Base-by-base conservation (phyloP, 2,113 vertebrate genomes). In the Thryonomys swinderianus region DNA sequence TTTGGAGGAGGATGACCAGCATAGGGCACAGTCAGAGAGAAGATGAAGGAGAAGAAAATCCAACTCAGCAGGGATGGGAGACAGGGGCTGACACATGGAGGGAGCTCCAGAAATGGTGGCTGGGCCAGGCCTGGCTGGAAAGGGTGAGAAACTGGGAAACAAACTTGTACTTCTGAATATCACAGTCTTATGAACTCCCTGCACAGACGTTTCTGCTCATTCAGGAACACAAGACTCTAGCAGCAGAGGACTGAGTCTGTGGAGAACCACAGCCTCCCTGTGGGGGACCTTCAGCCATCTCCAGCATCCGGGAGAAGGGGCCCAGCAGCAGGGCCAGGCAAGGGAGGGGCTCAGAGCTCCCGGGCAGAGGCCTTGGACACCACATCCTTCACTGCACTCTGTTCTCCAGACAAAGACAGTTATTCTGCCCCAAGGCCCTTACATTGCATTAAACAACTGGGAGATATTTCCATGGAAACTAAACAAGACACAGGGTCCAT, bases 281-380 rank as follows among this genome's bases (percentile, higher is more conserved):
- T 9, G 0, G 6, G 53, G 64, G 21, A 23, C 9, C 51, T 27
- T 40, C 20, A 10, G 1, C 1, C 30, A 25, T 57, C 9, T 23
- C 37, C 23, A 82, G 57, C 37, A 80, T 12, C 4, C 16, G n/a
- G 73, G 11, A 85, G 34, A 25, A 85, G 27, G 23, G 66, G 3
- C 6, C 48, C 42, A 0, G 8, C 5, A 88, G 21, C n/a, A 64
- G 10, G 55, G 4, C 30, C 27, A 48, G 51, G 45, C 23, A 45
- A 42, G 0, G 7, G 23, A 76, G 16, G 34, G 0, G 10, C 45
- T 23, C n/a, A 30, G 51, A 84, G 20, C 16, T 16, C 0, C 0
- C 0, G 30, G 17, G 13, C 20, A 1, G 55, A 4, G 25, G 18
- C 18, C 17, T 30, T 37, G 0, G 21, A n/a, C 14, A 45, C 12